Percentiles rank a stretch among this genome's conserved stretches.
Evolutionary conservation across 2,113 vertebrate genomes (phyloP).

Genomic region (Balaeniceps rex): DNA sequence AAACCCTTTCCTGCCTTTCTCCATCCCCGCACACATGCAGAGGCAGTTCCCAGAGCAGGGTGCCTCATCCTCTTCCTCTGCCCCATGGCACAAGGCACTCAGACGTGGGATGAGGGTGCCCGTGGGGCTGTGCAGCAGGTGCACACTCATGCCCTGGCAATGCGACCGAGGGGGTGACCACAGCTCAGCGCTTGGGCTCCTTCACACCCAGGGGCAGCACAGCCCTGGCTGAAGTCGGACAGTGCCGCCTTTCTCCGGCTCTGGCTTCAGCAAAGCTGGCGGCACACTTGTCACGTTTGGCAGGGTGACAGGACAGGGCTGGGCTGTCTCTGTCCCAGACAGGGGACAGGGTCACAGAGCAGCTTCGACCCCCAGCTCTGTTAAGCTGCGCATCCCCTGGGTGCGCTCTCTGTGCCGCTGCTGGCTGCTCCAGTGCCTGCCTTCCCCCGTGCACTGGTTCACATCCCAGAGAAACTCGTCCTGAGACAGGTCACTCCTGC

Average conservation of each 20-base stretch:
- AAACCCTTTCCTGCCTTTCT: not conserved
- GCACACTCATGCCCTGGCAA: accelerated
- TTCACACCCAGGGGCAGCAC: not conserved
- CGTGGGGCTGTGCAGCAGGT: accelerated
- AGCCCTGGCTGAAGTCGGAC: not conserved
- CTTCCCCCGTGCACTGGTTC: accelerated
- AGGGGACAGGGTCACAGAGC: not conserved
- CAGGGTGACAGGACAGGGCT: not conserved
- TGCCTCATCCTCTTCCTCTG: not conserved
- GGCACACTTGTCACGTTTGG: not conserved
- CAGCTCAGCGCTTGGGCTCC: not conserved
- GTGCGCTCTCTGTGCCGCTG: not conserved
- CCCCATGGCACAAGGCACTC: accelerated
- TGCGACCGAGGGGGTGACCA: not conserved
- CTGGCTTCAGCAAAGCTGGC: not conserved
- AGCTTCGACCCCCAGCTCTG: not conserved
- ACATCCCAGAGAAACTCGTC: not conserved
- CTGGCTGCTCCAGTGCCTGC: not conserved
- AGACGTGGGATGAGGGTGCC: not conserved
- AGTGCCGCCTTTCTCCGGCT: not conserved
- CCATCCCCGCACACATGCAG: not conserved
- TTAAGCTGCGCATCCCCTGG: accelerated
- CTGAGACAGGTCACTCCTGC: not conserved
- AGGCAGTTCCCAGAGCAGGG: not conserved
- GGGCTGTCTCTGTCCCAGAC: not conserved